These are phyloP conservation scores for Dendrolimus houi DNA, from an alignment of 2,888 invertebrate species.

Conservation along the genomic window DNA sequence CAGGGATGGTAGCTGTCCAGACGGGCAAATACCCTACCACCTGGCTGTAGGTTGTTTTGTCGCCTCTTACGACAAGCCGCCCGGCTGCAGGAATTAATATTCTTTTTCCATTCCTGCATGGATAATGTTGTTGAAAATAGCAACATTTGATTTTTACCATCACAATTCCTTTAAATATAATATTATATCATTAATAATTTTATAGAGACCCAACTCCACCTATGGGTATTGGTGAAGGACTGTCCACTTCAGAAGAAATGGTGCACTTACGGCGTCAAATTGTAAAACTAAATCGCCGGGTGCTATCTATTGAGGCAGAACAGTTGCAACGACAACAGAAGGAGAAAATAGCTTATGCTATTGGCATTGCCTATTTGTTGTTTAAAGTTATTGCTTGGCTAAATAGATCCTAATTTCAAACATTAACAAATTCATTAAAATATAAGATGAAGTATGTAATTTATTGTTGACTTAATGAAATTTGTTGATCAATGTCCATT, in stretches of 20 bases:
- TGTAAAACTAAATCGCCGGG: constrained; percentile 89
- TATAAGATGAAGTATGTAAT: constrained; percentile 56
- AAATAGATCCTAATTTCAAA: constrained; percentile 58
- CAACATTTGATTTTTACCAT: too few species aligned
- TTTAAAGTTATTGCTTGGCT: constrained; percentile 92
- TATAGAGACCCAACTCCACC: constrained; percentile 82
- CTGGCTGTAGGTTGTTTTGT: too few species aligned
- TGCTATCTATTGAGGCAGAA: constrained; percentile 91
- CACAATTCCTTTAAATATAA: neutral
- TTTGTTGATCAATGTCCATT: constrained; percentile 29
- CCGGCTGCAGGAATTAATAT: too few species aligned
- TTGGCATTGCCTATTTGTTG: constrained; percentile 90
- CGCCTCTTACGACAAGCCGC: too few species aligned
- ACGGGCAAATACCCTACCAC: too few species aligned
- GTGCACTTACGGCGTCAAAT: constrained; percentile 90
- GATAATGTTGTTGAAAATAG: too few species aligned
- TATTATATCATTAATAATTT: constrained; percentile 6
- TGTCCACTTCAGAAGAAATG: constrained; percentile 86
- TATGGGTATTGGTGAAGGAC: constrained; percentile 78
- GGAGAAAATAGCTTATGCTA: constrained; percentile 89
- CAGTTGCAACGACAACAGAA: constrained; percentile 89
- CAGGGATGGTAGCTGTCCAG: too few species aligned
- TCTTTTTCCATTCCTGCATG: too few species aligned
- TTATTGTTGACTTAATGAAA: constrained; percentile 53
- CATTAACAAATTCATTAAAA: constrained; percentile 31